Conservation (phyloP, 2,797 vertebrate species). For the Scleropages formosus region DNA sequence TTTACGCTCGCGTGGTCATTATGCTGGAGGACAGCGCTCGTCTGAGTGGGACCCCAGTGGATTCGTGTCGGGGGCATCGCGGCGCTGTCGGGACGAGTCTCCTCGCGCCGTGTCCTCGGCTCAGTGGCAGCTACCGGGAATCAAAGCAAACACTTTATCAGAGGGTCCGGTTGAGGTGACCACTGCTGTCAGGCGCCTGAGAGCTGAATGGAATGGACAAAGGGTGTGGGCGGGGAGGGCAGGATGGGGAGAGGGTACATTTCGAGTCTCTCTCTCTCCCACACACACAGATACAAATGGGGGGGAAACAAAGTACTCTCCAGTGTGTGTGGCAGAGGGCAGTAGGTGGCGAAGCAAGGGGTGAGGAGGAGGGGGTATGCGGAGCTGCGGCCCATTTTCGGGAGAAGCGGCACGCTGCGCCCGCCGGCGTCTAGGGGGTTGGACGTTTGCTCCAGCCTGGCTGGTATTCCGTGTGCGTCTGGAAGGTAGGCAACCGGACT, state of each 20-base stretch:
- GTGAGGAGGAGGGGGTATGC: too few relatives aligned
- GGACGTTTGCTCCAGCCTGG: constrained; percentile 51
- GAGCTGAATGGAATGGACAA: constrained; percentile 50
- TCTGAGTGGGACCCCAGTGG: neutral
- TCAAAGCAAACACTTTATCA: constrained; percentile 52
- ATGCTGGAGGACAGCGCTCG: neutral
- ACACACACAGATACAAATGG: constrained; percentile 6
- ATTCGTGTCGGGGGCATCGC: neutral
- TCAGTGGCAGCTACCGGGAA: constrained; percentile 53
- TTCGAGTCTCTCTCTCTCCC: neutral
- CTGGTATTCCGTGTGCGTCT: constrained; percentile 67
- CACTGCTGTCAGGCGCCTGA: constrained; percentile 48
- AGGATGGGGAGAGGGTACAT: neutral
- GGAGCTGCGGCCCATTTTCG: neutral
- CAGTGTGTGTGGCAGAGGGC: too few relatives aligned
- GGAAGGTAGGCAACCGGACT: constrained; percentile 57
- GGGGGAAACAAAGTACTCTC: neutral
- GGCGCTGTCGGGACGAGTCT: neutral
- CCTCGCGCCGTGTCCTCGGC: constrained; percentile 36
- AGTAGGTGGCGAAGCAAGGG: neutral
- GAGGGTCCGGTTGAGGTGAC: constrained; percentile 39
- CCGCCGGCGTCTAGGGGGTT: too few relatives aligned
- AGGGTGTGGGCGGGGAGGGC: constrained; percentile 9
- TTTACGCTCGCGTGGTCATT: constrained; percentile 41
- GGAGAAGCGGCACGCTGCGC: too few relatives aligned